phyloP scores from a whole-genome alignment of 1,140 invertebrate genomes.

The Medauroidea extradentata region DNA sequence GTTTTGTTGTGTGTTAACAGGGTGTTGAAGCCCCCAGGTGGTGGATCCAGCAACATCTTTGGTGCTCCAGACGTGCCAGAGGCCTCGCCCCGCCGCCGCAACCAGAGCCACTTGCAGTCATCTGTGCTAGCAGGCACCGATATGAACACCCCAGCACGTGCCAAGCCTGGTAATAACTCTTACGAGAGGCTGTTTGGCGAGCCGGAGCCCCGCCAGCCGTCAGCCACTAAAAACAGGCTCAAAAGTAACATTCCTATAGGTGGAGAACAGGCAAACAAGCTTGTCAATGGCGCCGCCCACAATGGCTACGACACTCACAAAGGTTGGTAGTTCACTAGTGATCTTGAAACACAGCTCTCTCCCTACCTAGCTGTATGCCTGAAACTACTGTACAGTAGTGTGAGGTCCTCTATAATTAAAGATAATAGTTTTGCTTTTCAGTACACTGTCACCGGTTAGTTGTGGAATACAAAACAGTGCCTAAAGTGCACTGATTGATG shows the following conservation, averaged over 20 bases:
- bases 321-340: conserved; percentile 32
- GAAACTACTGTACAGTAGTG: too few species aligned
- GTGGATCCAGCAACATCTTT: conserved; percentile 60
- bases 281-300: conserved; percentile 31
- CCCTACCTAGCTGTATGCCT: too few species aligned
- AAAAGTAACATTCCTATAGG: conserved; percentile 29
- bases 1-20: conserved; percentile 37
- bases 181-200: conserved; percentile 49
- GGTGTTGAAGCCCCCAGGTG: conserved; percentile 62
- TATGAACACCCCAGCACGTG: conserved; percentile 31
- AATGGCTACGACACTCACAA: conserved; percentile 38
- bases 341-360: too few species aligned
- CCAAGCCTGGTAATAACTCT: conserved; percentile 50
- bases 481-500: too few species aligned
- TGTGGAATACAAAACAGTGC: too few species aligned
- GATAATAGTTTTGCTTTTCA: too few species aligned
- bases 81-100: conserved; percentile 26
- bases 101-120: conserved; percentile 42
- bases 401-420: too few species aligned
- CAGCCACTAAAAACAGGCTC: conserved; percentile 38
- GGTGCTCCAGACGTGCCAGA: conserved; percentile 29
- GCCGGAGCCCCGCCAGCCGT: conserved; percentile 8
- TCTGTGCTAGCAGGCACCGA: conserved; percentile 40
- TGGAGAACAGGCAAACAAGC: conserved; percentile 28
- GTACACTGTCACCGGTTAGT: too few species aligned